Conservation (phyloP, 2,888 invertebrate genomes). For the Torymus aiolomorphi region DNA sequence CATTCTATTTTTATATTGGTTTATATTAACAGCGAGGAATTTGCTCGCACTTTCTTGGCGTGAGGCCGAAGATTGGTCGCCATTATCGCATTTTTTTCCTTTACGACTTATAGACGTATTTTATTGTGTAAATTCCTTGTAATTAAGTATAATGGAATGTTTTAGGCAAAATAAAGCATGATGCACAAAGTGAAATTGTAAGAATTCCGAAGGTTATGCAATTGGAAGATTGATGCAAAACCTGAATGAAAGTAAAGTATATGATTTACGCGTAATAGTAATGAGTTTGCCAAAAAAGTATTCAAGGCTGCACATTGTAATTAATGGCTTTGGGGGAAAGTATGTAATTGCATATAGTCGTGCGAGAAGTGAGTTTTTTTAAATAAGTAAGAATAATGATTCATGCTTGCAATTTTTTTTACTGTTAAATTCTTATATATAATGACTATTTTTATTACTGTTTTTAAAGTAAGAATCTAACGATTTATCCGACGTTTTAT, state of each 20-base stretch:
- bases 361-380: slow-evolving; percentile 18
- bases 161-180: neutral
- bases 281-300: slow-evolving; percentile 17
- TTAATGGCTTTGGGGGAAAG: slow-evolving; percentile 41
- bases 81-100: too few relatives aligned
- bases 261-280: slow-evolving; percentile 28
- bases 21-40: too few relatives aligned
- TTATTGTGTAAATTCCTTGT: slow-evolving; percentile 13
- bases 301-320: slow-evolving; percentile 45
- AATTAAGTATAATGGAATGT: slow-evolving; percentile 6
- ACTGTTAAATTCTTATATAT: too few relatives aligned
- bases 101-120: neutral
- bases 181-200: neutral
- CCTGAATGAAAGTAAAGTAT: slow-evolving; percentile 30
- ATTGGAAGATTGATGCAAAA: slow-evolving; percentile 38
- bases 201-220: neutral
- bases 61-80: too few relatives aligned
- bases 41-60: too few relatives aligned
- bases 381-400: slow-evolving; percentile 4
- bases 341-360: slow-evolving; percentile 23
- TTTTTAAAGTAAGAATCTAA: too few relatives aligned
- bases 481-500: too few relatives aligned
- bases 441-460: too few relatives aligned
- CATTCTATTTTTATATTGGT: too few relatives aligned
- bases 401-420: too few relatives aligned